Evolutionary conservation across 2,113 vertebrate species (phyloP).

Genomic region (Rattus rattus): DNA sequence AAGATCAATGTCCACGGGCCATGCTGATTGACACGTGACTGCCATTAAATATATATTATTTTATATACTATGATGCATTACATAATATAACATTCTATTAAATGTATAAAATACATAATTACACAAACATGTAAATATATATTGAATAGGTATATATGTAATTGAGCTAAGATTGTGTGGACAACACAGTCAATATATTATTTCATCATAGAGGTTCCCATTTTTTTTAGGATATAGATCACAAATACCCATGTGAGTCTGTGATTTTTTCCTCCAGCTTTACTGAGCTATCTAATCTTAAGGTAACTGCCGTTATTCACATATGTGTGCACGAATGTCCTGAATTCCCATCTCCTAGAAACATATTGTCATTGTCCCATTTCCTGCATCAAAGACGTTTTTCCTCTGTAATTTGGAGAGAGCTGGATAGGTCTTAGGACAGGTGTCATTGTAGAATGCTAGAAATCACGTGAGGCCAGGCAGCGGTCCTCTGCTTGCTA

Average conservation of each 20-base stretch:
- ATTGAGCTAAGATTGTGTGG: neutral
- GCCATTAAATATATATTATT: neutral
- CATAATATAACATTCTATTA: no score
- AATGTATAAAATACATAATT: no score
- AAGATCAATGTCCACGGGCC: neutral
- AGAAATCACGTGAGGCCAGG: neutral
- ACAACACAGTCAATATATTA: neutral
- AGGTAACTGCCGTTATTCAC: neutral
- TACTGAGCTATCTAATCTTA: constrained; percentile 16
- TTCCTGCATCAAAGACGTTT: constrained; percentile 1
- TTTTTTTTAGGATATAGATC: neutral
- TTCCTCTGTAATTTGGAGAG: neutral
- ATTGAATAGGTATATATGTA: neutral
- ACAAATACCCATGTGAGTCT: neutral
- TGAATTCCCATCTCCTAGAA: neutral
- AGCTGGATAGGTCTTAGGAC: neutral
- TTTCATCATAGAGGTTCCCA: neutral
- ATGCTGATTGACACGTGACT: neutral
- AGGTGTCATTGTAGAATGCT: neutral
- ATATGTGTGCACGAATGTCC: neutral
- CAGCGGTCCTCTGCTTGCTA: neutral
- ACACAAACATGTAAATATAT: neutral
- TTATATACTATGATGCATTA: no score
- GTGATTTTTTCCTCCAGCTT: neutral
- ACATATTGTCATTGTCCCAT: neutral